A percentile compares a stretch with the other conserved stretches of the same genome.
Evolutionary conservation across 2,113 vertebrate species (phyloP).

Genomic region (Myrmecobius fasciatus): DNA sequence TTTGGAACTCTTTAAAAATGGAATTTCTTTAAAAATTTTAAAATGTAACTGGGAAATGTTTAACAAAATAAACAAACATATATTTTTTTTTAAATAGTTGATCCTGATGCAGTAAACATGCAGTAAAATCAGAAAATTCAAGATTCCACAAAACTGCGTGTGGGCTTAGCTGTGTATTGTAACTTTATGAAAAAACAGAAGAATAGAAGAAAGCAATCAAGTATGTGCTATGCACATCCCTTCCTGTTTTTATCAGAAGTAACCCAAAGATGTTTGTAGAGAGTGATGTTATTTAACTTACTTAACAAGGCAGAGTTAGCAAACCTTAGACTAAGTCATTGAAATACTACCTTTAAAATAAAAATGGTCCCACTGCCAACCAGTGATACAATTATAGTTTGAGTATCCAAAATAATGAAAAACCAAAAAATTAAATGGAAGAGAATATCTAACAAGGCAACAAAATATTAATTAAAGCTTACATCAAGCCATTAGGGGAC

Average conservation of each 20-base stretch:
- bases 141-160: constrained; percentile 12
- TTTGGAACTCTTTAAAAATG: not conserved
- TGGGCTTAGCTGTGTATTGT: constrained; percentile 10
- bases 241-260: constrained; percentile 27
- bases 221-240: not conserved
- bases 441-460: not conserved
- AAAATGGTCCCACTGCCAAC: not conserved
- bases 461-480: constrained; percentile 37
- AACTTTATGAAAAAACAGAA: constrained; percentile 18
- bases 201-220: not conserved
- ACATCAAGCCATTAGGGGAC: not conserved
- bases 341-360: not conserved
- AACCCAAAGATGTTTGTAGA: constrained; percentile 6
- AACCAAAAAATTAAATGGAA: constrained; percentile 29
- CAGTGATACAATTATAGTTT: not conserved
- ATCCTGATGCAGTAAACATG: not conserved
- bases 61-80: constrained; percentile 6
- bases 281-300: constrained; percentile 15
- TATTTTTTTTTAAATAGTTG: not conserved
- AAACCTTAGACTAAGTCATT: constrained; percentile 8
- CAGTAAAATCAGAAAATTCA: constrained; percentile 18
- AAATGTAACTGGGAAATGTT: constrained; percentile 2
- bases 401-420: not conserved
- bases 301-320: not conserved
- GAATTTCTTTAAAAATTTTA: not conserved